phyloP scores from a whole-genome alignment of 2,797 vertebrate genomes.

The Sebastes vulpes region DNA sequence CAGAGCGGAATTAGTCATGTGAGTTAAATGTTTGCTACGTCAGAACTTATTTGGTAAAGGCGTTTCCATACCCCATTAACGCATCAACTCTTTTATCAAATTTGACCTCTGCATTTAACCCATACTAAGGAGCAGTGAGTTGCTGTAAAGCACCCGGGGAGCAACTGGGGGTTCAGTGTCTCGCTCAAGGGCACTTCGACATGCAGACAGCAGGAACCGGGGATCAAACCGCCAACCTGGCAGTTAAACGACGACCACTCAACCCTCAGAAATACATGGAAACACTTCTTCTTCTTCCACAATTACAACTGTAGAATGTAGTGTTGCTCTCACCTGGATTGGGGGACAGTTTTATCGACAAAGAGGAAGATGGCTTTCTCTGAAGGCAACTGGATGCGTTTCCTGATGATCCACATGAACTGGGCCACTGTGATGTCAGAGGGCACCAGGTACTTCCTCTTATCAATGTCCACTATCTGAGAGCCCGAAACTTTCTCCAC shows the following conservation, averaged over 20 bases:
- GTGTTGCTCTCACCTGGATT: conserved; percentile 89
- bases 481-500: conserved; percentile 99
- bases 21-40: neutral
- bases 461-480: conserved; percentile 98
- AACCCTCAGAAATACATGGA: neutral
- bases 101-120: no score
- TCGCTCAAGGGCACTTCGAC: no score
- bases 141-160: no score
- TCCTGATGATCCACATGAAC: conserved; percentile 99
- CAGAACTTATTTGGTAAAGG: neutral
- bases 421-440: conserved; percentile 99
- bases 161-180: no score
- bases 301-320: neutral
- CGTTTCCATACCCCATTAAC: neutral
- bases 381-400: conserved; percentile 98
- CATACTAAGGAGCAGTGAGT: no score
- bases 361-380: conserved; percentile 99
- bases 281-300: neutral
- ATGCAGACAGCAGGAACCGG: no score
- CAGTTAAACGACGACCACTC: no score
- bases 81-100: neutral
- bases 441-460: conserved; percentile 98
- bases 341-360: conserved; percentile 98
- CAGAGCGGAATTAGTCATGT: neutral
- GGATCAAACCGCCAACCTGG: no score